Percentiles rank a stretch among this genome's conserved stretches.
Conservation (phyloP, 1,140 invertebrate species). For the Bactericera cockerelli region DNA sequence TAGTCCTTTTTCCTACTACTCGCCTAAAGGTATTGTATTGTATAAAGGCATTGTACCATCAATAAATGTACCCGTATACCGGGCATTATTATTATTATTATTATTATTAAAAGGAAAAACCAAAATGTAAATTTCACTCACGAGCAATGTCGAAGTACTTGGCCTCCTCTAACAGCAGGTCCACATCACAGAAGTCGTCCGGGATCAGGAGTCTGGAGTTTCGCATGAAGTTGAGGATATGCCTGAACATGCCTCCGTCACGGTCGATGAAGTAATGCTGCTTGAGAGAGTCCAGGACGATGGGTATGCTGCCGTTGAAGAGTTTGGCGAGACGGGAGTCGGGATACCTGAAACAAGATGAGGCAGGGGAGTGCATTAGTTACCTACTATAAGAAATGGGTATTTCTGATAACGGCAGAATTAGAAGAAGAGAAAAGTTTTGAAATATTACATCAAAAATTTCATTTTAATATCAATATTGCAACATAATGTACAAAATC, state of each 20-base stretch:
- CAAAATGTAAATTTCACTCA: too few relatives aligned
- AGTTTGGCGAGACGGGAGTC: slow-evolving; percentile 81
- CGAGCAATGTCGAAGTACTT: slow-evolving; percentile 79
- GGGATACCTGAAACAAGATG: slow-evolving; percentile 57
- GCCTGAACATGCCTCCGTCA: slow-evolving; percentile 87
- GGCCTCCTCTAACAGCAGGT: slow-evolving; percentile 83
- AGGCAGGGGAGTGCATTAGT: not conserved
- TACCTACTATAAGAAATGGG: slow-evolving; percentile 2
- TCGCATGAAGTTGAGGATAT: slow-evolving; percentile 90
- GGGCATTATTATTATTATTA: too few relatives aligned
- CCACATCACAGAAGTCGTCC: slow-evolving; percentile 69
- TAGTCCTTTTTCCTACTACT: too few relatives aligned
- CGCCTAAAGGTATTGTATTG: too few relatives aligned
- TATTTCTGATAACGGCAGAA: too few relatives aligned
- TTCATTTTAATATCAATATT: too few relatives aligned
- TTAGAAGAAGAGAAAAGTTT: too few relatives aligned
- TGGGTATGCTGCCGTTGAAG: slow-evolving; percentile 93
- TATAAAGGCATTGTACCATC: too few relatives aligned
- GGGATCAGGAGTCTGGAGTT: slow-evolving; percentile 76
- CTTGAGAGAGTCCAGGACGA: slow-evolving; percentile 88
- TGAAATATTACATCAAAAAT: too few relatives aligned
- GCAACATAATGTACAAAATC: too few relatives aligned
- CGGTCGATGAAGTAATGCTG: slow-evolving; percentile 97
- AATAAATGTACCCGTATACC: too few relatives aligned
- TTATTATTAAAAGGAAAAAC: too few relatives aligned